These are phyloP conservation scores for Ophiothrix spiculata DNA, from an alignment of 35 echinoderm and acorn worm genomes.

Conservation along the genomic window DNA sequence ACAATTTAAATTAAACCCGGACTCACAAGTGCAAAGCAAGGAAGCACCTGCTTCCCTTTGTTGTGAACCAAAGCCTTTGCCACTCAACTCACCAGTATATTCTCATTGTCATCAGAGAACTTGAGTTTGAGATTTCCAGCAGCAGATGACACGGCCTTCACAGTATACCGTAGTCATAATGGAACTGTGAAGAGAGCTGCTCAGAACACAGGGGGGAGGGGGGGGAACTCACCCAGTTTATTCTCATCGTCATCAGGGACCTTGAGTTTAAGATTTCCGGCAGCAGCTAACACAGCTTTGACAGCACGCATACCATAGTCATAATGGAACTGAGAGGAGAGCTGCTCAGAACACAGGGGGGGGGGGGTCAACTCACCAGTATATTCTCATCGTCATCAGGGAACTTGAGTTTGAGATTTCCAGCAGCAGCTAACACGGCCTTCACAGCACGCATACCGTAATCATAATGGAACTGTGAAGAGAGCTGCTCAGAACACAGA, in stretches of 20 bases:
- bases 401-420: constrained; percentile 98
- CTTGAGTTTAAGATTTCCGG: constrained; percentile 98
- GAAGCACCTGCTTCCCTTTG: no score
- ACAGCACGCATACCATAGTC: constrained; percentile 99
- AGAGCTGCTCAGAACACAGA: constrained; percentile 98
- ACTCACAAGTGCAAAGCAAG: no score
- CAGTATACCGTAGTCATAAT: constrained; percentile 99
- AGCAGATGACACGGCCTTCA: constrained; percentile 95
- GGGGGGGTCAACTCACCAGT: constrained; percentile 91
- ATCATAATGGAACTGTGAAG: constrained; percentile 99
- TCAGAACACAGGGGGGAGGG: constrained; percentile 95
- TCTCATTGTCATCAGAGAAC: constrained; percentile 96
- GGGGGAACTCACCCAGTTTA: no score
- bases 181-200: constrained; percentile 99
- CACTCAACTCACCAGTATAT: constrained; percentile 98
- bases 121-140: constrained; percentile 99
- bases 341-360: constrained; percentile 96
- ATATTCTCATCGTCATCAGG: constrained; percentile 98
- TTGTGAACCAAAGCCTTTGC: no score
- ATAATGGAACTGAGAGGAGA: constrained; percentile 99
- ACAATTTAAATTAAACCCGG: no score
- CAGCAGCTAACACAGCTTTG: constrained; percentile 96
- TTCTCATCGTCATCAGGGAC: constrained; percentile 98
- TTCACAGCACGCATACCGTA: constrained; percentile 99
- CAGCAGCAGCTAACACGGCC: constrained; percentile 96